These are phyloP conservation scores for Argya squamiceps DNA, from an alignment of 2,797 vertebrate species.

Conservation along the genomic window DNA sequence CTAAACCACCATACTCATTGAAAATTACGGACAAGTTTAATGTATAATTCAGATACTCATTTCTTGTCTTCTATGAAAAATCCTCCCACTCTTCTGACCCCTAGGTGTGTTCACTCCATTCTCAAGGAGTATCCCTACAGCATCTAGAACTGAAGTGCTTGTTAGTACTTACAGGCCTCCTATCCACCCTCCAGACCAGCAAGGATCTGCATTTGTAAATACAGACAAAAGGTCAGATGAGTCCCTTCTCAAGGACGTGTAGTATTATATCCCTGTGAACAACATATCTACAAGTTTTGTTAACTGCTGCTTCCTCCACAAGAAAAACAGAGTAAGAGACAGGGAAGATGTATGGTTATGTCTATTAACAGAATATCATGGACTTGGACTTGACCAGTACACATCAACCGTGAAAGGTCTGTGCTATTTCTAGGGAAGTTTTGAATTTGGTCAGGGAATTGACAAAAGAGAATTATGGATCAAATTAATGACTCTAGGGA, in stretches of 20 bases:
- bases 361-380: not conserved
- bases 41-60: not conserved
- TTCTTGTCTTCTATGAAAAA: not conserved
- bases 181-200: not conserved
- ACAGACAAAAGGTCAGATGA: not conserved
- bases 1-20: too few species aligned
- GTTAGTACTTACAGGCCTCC: accelerated
- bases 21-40: not conserved
- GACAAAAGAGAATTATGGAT: not conserved
- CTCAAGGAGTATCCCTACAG: not conserved
- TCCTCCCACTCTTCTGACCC: not conserved
- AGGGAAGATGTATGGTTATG: not conserved
- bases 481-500: not conserved
- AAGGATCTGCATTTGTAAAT: not conserved
- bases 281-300: not conserved
- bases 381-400: not conserved
- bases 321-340: not conserved
- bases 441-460: not conserved
- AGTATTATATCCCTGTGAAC: not conserved
- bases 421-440: not conserved
- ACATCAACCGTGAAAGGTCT: not conserved
- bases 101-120: not conserved
- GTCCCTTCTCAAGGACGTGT: not conserved
- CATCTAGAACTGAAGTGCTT: not conserved
- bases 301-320: not conserved